Evolutionary conservation across 2,888 invertebrate species (phyloP).

Genomic region (Ryuthela nishihirai): DNA sequence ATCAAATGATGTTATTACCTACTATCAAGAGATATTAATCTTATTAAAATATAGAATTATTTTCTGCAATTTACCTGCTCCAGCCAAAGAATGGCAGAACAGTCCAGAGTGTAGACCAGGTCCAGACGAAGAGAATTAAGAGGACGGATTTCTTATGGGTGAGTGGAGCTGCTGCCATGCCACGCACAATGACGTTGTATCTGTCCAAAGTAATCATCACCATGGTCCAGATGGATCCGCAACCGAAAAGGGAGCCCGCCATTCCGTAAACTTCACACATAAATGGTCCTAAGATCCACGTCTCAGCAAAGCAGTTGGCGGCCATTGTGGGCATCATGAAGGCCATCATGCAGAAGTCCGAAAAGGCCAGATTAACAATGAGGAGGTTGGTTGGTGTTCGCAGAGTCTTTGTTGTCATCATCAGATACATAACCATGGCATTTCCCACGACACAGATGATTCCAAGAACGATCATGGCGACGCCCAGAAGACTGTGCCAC

Average conservation of each 20-base stretch:
- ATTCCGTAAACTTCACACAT: conserved; percentile 59
- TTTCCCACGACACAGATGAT: conserved; percentile 66
- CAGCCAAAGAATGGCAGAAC: conserved; percentile 77
- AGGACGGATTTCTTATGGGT: conserved; percentile 72
- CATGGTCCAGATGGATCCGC: conserved; percentile 89
- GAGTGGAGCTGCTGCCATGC: conserved; percentile 79
- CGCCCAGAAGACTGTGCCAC: conserved; percentile 76
- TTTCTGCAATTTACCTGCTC: conserved; percentile 41
- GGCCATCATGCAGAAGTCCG: conserved; percentile 85
- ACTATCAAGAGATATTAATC: background rate
- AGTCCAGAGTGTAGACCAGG: conserved; percentile 72
- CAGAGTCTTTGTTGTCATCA: conserved; percentile 60
- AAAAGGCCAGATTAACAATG: conserved; percentile 85
- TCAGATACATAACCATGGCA: conserved; percentile 68
- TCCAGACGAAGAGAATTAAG: conserved; percentile 74
- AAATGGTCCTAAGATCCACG: conserved; percentile 67
- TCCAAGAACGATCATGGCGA: conserved; percentile 58
- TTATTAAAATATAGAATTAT: background rate
- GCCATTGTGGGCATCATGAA: conserved; percentile 77
- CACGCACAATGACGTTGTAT: conserved; percentile 88
- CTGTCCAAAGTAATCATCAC: conserved; percentile 85
- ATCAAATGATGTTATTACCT: background rate
- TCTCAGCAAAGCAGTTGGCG: conserved; percentile 74
- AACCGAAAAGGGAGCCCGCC: conserved; percentile 78
- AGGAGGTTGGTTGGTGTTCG: conserved; percentile 61